Conservation (phyloP, 2,113 vertebrate genomes). For the Grallaria varia region DNA sequence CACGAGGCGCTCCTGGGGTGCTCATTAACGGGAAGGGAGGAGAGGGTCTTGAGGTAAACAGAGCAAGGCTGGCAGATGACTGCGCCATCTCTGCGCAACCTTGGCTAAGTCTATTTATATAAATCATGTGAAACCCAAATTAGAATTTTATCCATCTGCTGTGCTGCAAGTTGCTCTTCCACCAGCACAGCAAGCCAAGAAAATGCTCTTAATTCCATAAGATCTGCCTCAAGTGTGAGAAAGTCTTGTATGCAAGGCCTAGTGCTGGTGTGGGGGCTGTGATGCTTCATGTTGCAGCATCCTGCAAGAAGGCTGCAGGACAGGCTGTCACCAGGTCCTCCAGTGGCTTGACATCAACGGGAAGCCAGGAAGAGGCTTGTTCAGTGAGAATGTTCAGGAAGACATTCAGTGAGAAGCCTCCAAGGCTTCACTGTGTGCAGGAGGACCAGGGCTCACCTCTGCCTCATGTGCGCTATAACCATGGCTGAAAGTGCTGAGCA, state of each 20-base stretch:
- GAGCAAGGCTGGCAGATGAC: constrained; percentile 41
- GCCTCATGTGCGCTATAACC: neutral
- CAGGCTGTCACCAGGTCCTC: neutral
- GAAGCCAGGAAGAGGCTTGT: neutral
- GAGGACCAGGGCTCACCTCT: neutral
- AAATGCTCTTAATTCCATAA: neutral
- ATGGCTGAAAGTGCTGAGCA: rapidly evolving
- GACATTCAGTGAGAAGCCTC: neutral
- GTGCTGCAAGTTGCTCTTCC: constrained; percentile 17
- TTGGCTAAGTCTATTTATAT: constrained; percentile 57
- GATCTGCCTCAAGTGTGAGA: neutral
- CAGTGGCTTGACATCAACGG: neutral
- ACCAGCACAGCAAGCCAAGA: neutral
- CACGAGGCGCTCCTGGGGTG: neutral
- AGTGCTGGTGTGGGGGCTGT: neutral
- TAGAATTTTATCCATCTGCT: constrained; percentile 63
- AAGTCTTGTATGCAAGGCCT: neutral
- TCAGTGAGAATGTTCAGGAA: neutral
- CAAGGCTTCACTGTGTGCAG: neutral
- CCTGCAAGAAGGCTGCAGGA: neutral
- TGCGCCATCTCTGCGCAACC: neutral
- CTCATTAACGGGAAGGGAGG: neutral
- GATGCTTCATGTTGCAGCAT: neutral
- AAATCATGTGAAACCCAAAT: constrained; percentile 62
- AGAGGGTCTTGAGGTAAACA: constrained; percentile 30